Base-by-base conservation (phyloP, 2,888 invertebrate genomes). In the Eupithecia pulchellata region DNA sequence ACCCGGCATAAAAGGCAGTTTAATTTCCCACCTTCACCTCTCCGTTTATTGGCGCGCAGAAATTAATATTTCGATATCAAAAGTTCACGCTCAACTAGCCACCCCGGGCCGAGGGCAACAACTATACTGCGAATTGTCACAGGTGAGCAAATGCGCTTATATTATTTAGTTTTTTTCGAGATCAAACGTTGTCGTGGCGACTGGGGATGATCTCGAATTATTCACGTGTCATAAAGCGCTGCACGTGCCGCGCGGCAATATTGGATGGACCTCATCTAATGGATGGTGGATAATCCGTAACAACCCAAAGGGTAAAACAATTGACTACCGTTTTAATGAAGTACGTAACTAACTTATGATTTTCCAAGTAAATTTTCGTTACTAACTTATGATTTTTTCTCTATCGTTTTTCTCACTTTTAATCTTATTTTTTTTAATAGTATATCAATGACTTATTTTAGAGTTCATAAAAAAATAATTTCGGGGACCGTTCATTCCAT, bases 61-160 rank as follows among this genome's bases (percentile, higher is more conserved):
- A 92, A 94, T 93, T 94, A 94, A 94, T 93, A 93, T 93, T 92
- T 93, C 89, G 89, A 92, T 93, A 94, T 92, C 89, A 93, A 92
- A 90, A 89, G 92, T 92, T 93, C 87, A 91, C 93, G 93, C 93
- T 93, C 92, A 91, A 92, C 93, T 93, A 91, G 86, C 86, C 90
- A 90, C 92, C 92, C 89, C 87, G 80, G n/a, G 47, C 57, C 78
- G 85, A 86, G 71, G 86, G 78, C 87, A 89, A 89, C 91, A 90
- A 91, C 91, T 90, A 90, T 85, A 86, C 84, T 81, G 58, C 86
- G 86, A 88, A 90, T 90, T 89, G 91, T 91, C 90, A 79, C 92
- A 92, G 91, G 91, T 92, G 90, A 91, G 82, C 81, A 82, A 89
- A 92, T 92, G 87, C 89, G 91, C 92, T 92, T 92, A 91, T 88